Percentiles rank a stretch among this genome's conserved stretches.
These are phyloP conservation scores for Mobula birostris DNA, from an alignment of 2,113 vertebrate species.

Conservation along the genomic window DNA sequence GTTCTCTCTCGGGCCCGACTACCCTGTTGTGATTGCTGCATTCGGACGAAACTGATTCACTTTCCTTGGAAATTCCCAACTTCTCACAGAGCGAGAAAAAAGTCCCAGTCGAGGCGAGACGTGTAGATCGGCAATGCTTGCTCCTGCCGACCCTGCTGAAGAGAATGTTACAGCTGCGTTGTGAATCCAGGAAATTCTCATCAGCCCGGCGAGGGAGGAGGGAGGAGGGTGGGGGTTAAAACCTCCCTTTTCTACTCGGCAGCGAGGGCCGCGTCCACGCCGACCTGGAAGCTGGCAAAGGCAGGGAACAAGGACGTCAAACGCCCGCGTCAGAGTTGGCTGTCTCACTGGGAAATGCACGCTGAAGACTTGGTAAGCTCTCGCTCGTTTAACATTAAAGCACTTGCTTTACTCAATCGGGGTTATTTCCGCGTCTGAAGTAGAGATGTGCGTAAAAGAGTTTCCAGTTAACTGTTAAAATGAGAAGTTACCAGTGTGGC, in stretches of 20 bases:
- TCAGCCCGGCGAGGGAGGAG: too few species aligned
- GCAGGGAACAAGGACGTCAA: neutral
- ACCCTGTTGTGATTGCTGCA: neutral
- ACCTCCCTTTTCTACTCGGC: too few species aligned
- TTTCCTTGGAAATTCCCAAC: conserved; percentile 4
- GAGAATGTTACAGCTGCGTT: neutral
- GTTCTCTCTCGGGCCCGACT: too few species aligned
- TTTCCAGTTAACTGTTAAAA: neutral
- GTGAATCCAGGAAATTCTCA: neutral
- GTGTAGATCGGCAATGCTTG: neutral
- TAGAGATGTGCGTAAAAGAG: neutral
- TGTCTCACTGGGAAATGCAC: neutral
- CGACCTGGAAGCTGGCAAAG: too few species aligned
- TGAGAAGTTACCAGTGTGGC: neutral
- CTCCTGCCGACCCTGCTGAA: too few species aligned
- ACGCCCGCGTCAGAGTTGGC: neutral
- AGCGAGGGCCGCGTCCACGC: too few species aligned
- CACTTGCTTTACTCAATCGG: too few species aligned
- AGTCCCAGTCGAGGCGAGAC: neutral
- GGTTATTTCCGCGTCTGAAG: neutral
- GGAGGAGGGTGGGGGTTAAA: too few species aligned
- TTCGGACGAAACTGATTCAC: neutral
- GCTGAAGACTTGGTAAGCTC: neutral
- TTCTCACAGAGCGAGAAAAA: neutral
- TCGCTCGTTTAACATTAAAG: neutral